phyloP scores from a whole-genome alignment of 1,140 invertebrate genomes.

The Drosophila kikkawai region DNA sequence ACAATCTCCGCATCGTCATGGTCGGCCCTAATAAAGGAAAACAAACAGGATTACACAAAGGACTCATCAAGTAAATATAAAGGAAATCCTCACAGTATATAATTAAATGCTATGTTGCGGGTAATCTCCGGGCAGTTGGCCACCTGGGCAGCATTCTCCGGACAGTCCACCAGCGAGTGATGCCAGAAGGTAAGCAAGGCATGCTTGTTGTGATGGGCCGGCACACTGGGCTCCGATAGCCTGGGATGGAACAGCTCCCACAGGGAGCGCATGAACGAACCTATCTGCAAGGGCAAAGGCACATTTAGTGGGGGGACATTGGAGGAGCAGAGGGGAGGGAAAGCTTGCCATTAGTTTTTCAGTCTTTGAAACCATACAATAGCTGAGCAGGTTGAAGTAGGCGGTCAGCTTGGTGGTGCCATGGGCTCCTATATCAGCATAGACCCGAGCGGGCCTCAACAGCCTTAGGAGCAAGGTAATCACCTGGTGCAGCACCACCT shows the following conservation, averaged over 20 bases:
- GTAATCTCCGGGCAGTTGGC: constrained; percentile 91
- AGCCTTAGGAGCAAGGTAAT: constrained; percentile 92
- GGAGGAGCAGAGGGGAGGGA: constrained; percentile 2
- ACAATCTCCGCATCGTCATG: constrained; percentile 98
- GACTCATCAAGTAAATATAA: constrained; percentile 1
- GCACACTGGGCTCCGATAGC: constrained; percentile 96
- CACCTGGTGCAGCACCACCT: constrained; percentile 93
- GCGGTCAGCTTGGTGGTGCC: constrained; percentile 96
- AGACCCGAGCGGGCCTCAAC: constrained; percentile 92
- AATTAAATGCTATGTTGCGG: constrained; percentile 97
- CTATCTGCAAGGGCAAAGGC: constrained; percentile 88
- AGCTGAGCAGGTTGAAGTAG: constrained; percentile 95
- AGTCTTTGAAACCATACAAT: constrained; percentile 94
- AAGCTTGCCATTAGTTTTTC: constrained; percentile 95
- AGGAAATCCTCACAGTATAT: constrained; percentile 92
- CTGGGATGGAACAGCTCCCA: constrained; percentile 98
- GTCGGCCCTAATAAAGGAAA: constrained; percentile 88
- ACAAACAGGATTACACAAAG: no score
- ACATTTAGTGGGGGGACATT: constrained; percentile 24
- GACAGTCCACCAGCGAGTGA: constrained; percentile 95
- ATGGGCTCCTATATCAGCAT: constrained; percentile 93
- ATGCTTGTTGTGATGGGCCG: constrained; percentile 98
- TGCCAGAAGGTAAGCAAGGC: constrained; percentile 96
- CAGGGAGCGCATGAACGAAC: constrained; percentile 94
- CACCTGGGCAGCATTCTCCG: constrained; percentile 95